A percentile compares a stretch with the other conserved stretches of the same genome.
These are phyloP conservation scores for Drosophila pseudoananassae DNA, from an alignment of 1,140 invertebrate genomes.

Conservation along the genomic window DNA sequence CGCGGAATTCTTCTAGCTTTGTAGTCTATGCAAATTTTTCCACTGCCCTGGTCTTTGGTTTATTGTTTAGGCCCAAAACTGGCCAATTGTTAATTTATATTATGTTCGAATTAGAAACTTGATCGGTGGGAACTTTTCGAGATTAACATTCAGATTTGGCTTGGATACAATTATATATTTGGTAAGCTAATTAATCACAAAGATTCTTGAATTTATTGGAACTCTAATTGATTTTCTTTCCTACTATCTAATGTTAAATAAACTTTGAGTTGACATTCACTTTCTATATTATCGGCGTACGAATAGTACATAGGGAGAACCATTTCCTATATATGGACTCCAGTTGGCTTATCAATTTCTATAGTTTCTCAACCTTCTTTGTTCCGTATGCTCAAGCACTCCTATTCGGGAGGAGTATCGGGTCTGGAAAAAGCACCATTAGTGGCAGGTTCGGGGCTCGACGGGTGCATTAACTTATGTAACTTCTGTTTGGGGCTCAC, in stretches of 20 bases:
- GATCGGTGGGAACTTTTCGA: background rate
- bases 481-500: constrained; percentile 20
- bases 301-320: background rate
- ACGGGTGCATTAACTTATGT: constrained; percentile 27
- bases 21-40: constrained; percentile 50
- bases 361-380: constrained; percentile 34
- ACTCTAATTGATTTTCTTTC: background rate
- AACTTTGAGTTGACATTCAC: constrained; percentile 1
- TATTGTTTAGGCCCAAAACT: constrained; percentile 23
- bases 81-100: constrained; percentile 7
- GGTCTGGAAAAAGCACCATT: constrained; percentile 29
- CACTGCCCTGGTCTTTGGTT: constrained; percentile 17
- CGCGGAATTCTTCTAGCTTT: constrained; percentile 32
- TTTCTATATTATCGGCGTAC: constrained; percentile 16
- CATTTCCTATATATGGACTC: constrained; percentile 16
- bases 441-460: constrained; percentile 1
- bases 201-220: too few relatives aligned
- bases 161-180: background rate
- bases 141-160: background rate
- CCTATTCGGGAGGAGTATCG: constrained; percentile 13
- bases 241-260: background rate
- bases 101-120: background rate
- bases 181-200: background rate
- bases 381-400: constrained; percentile 36
- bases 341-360: constrained; percentile 37